phyloP scores from a whole-genome alignment of 2,888 invertebrate genomes.

The Napeogenes inachia region DNA sequence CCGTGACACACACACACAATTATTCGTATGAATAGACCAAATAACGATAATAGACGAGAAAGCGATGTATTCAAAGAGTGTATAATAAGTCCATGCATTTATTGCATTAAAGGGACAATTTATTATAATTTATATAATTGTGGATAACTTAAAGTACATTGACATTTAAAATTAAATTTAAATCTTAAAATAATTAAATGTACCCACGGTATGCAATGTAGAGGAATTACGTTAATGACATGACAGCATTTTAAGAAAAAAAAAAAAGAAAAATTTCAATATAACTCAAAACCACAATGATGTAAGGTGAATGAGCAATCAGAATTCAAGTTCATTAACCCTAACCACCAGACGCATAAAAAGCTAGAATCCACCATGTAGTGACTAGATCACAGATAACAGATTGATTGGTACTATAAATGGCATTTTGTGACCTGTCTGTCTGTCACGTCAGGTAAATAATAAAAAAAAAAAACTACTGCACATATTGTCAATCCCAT shows the following conservation, averaged over 20 bases:
- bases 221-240: constrained; percentile 46
- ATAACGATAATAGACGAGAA: constrained; percentile 56
- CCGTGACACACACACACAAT: constrained; percentile 59
- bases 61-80: constrained; percentile 33
- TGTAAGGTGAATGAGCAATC: constrained; percentile 76
- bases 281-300: constrained; percentile 62
- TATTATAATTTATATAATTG: constrained; percentile 1
- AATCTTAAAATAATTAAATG: constrained; percentile 36
- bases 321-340: constrained; percentile 70
- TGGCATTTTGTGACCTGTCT: constrained; percentile 60
- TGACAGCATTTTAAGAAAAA: constrained; percentile 43
- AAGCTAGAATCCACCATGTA: constrained; percentile 68
- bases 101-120: constrained; percentile 19
- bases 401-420: constrained; percentile 73
- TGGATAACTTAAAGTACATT: neutral
- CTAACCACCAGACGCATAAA: constrained; percentile 70
- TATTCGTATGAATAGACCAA: constrained; percentile 64
- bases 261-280: constrained; percentile 52
- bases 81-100: constrained; percentile 1
- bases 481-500: constrained; percentile 47
- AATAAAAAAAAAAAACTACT: constrained; percentile 52
- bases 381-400: constrained; percentile 69
- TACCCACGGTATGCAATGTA: constrained; percentile 40
- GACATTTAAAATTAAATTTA: constrained; percentile 4
- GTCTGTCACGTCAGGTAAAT: constrained; percentile 64